These are phyloP conservation scores for Planococcus citri DNA, from an alignment of 1,140 invertebrate species.

Conservation along the genomic window DNA sequence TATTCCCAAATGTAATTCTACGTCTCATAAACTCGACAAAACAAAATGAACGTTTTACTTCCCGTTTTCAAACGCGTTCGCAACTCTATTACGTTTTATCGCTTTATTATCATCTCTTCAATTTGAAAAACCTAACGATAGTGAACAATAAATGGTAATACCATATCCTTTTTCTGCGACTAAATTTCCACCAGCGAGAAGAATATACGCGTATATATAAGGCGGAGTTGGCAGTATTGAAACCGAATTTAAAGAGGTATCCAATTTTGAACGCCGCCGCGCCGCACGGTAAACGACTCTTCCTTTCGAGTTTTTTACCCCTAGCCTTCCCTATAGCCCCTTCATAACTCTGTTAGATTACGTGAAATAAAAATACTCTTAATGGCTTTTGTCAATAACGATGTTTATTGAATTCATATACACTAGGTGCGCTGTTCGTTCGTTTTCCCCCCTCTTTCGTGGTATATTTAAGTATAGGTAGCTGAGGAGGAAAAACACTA, in stretches of 20 bases:
- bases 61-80: not conserved
- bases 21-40: slow-evolving; percentile 18
- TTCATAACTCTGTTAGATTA: no score
- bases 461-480: no score
- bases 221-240: slow-evolving; percentile 1
- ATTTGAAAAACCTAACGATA: slow-evolving; percentile 15
- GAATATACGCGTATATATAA: no score
- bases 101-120: slow-evolving; percentile 20
- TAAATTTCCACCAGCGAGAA: not conserved
- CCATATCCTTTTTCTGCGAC: not conserved
- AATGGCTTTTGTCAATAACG: slow-evolving; percentile 7
- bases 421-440: no score
- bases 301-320: not conserved
- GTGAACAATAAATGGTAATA: slow-evolving; percentile 12
- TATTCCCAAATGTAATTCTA: slow-evolving; percentile 19
- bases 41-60: slow-evolving; percentile 16
- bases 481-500: no score
- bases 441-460: no score
- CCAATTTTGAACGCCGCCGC: no score
- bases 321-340: no score
- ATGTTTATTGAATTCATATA: not conserved
- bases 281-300: not conserved
- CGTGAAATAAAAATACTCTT: not conserved
- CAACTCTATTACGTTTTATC: slow-evolving; percentile 15
- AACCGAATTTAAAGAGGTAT: slow-evolving; percentile 3